Evolutionary conservation across 2,888 invertebrate species (phyloP), one percentile per base, ranked within the genome.

Genomic region (Beris chalybata): DNA sequence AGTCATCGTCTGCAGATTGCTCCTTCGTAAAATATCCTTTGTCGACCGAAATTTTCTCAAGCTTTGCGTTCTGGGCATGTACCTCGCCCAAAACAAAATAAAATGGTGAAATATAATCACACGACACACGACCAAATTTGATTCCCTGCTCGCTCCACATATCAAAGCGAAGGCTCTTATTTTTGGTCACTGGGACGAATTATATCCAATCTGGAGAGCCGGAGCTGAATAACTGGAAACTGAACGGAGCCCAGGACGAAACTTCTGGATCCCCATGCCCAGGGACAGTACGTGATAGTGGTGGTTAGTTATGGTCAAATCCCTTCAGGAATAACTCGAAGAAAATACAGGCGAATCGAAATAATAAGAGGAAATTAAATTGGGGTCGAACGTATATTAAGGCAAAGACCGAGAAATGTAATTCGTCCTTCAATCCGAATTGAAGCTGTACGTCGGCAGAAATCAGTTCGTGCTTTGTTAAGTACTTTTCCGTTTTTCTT

Each of bases 111-210:
- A 43, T 12, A 50, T 61, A 61, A 61, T 61, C 61, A 61, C 52
- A 50, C 38, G 47, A 52, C 61, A 13, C 48, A 38, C 52, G 61
- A 57, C 63, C 15, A 65, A 65, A 68, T 68, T 66, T 55, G 58
- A 66, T 68, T 68, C 64, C 43, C 30, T 50, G 45, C 22, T 22
- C 52, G 61, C 50, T 64, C 57, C 30, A 68, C 66, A 59, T 68
- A 66, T 66, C 55, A 64, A 64, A 66, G 55, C 63, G 11, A 65
- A 63, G 52, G 45, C 43, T 12, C 56, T 32, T 13, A 43, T 44
- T 66, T 65, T 48, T 63, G 68, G 59, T 66, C 59, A 54, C 53
- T 67, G 52, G 54, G 64, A 53, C 61, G 66, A 64, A 64, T 64
- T 9, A 64, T 64, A 47, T 64, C 53, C 50, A 61, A 61, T 61